Evolutionary conservation across 2,113 vertebrate genomes (phyloP).

Genomic region (Corynorhinus townsendii): DNA sequence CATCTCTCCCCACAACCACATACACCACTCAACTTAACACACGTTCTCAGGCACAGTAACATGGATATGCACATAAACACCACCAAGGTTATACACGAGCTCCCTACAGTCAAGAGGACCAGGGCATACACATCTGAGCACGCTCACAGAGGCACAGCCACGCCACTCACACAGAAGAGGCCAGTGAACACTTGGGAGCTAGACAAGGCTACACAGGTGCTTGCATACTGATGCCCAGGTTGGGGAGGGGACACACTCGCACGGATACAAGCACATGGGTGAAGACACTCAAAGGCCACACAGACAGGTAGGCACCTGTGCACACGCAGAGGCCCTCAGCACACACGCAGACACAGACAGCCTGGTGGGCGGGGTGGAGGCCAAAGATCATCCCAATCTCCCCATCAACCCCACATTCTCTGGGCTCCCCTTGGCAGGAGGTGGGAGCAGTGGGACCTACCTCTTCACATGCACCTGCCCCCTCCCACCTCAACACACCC

Average conservation of each 20-base stretch:
- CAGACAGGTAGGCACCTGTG: not conserved
- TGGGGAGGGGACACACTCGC: not conserved
- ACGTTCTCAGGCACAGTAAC: not conserved
- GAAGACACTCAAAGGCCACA: not conserved
- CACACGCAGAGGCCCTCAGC: not conserved
- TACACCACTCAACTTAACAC: not conserved
- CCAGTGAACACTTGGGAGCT: not conserved
- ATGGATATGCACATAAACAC: not conserved
- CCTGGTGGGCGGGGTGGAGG: not conserved
- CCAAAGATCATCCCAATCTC: not conserved
- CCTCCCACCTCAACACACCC: not conserved
- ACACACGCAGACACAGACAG: not conserved
- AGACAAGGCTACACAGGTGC: not conserved
- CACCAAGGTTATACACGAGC: not conserved
- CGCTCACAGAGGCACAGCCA: not conserved
- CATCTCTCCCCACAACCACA: not conserved
- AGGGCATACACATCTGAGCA: not conserved
- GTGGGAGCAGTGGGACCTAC: not conserved
- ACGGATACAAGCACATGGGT: not conserved
- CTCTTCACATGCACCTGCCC: not conserved
- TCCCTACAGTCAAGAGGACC: not conserved
- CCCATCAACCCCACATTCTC: not conserved
- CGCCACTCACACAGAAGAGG: not conserved
- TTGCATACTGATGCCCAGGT: no score
- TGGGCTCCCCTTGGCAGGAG: not conserved